Percentiles rank a stretch among this genome's conserved stretches.
These are phyloP conservation scores for cattle (Bos taurus) DNA, from an alignment of 2,113 vertebrate species.

Conservation along the genomic window ARS-UCD2.0 NC_037332.1:18761001-18761500, in stretches of 20 bases:
- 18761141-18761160: background rate
- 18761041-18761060: background rate
- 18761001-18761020: background rate
- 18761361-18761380: slow-evolving; percentile 28
- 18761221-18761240: background rate
- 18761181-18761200: background rate
- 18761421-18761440: background rate
- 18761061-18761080: background rate
- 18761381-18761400: background rate
- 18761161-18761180: background rate
- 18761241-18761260: slow-evolving; percentile 22
- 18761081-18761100: background rate
- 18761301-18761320: background rate
- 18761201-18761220: background rate
- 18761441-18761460: background rate
- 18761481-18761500: background rate
- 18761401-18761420: background rate
- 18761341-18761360: slow-evolving; percentile 32
- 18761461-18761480: background rate
- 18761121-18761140: background rate
- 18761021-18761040: background rate
- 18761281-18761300: slow-evolving; percentile 9
- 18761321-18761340: slow-evolving; percentile 15
- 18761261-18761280: slow-evolving; percentile 46
- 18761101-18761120: background rate